Evolutionary conservation across 2,888 invertebrate species (phyloP).

Genomic region (Anthrax anthrax): DNA sequence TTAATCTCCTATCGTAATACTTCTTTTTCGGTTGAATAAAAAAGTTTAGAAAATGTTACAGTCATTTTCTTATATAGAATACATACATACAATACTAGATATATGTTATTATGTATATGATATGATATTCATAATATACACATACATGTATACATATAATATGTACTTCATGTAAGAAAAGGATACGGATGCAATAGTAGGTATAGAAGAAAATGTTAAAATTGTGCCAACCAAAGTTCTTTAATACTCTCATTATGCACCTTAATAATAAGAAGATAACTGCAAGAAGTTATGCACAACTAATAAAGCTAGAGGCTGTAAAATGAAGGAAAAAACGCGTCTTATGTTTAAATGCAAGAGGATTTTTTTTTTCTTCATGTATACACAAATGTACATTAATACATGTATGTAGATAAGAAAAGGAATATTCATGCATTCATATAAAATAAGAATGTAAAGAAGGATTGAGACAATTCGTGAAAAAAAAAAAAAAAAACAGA

Average conservation of each 20-base stretch:
- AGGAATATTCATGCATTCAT: no score
- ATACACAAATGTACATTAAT: no score
- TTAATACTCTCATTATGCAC: slow-evolving; percentile 8
- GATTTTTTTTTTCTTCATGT: no score
- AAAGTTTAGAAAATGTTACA: not conserved
- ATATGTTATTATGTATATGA: no score
- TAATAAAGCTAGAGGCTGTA: not conserved
- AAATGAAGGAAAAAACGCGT: not conserved
- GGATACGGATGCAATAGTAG: not conserved
- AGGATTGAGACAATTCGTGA: not conserved
- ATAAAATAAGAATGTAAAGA: no score
- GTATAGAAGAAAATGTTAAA: slow-evolving; percentile 6
- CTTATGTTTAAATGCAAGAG: no score
- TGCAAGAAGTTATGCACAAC: slow-evolving; percentile 1
- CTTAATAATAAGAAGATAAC: slow-evolving; percentile 4
- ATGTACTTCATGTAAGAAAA: no score
- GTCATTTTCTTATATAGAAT: not conserved
- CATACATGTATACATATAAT: no score
- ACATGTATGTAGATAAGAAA: no score
- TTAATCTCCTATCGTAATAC: not conserved
- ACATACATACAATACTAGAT: no score
- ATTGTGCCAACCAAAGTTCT: slow-evolving; percentile 6
- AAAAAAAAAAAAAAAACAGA: not conserved
- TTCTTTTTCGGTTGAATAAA: not conserved
- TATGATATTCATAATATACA: no score